A percentile compares a stretch with the other conserved stretches of the same genome.
Conservation (phyloP, 2,797 vertebrate species). For the Cuculus canorus region DNA sequence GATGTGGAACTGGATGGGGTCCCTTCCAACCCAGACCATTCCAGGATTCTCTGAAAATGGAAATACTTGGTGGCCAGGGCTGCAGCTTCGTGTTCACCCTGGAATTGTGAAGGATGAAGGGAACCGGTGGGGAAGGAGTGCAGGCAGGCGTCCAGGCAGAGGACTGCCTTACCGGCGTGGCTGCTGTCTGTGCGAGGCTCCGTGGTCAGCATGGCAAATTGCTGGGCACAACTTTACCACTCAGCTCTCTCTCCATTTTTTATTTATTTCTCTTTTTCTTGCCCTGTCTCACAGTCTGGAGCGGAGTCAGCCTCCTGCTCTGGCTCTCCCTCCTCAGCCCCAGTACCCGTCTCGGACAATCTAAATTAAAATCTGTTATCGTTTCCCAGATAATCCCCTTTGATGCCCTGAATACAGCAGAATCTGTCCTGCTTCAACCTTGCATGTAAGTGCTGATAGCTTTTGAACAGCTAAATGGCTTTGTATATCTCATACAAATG, state of each 20-base stretch:
- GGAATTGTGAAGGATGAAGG: background rate
- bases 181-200: background rate
- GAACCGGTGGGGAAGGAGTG: background rate
- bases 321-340: slow-evolving; percentile 12
- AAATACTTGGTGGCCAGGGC: rapidly evolving
- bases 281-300: background rate
- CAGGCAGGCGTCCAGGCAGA: background rate
- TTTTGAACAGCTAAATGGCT: slow-evolving; percentile 74
- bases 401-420: slow-evolving; percentile 72
- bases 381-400: slow-evolving; percentile 76
- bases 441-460: slow-evolving; percentile 70
- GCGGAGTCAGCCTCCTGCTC: slow-evolving; percentile 22
- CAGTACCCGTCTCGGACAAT: slow-evolving; percentile 64
- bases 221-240: background rate
- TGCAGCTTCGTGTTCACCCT: rapidly evolving
- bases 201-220: slow-evolving; percentile 1
- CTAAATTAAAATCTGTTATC: slow-evolving; percentile 84
- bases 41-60: background rate
- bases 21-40: no score
- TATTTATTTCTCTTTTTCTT: background rate
- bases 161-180: rapidly evolving
- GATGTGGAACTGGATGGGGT: no score
- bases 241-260: background rate
- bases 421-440: slow-evolving; percentile 72
- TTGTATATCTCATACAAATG: slow-evolving; percentile 68